A percentile compares a stretch with the other conserved stretches of the same genome.
phyloP scores from a whole-genome alignment of 2,797 vertebrate species.

The Megaceryle alcyon region DNA sequence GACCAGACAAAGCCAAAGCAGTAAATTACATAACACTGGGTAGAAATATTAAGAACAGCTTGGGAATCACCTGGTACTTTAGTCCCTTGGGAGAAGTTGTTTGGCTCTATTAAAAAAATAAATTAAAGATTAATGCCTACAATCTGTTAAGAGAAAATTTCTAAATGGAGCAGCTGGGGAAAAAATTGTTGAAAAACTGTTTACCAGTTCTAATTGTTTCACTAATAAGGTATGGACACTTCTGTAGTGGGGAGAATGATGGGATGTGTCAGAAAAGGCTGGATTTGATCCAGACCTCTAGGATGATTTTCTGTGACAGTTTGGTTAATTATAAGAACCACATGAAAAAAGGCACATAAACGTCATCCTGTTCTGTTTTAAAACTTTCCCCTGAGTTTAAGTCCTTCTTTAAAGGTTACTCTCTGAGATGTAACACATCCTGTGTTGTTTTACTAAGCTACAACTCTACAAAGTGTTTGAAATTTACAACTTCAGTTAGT shows the following conservation, averaged over 20 bases:
- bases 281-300: constrained; percentile 26
- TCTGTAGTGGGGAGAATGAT: background rate
- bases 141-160: background rate
- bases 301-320: constrained; percentile 42
- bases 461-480: constrained; percentile 51
- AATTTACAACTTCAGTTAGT: constrained; percentile 54
- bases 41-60: background rate
- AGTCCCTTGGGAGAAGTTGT: background rate
- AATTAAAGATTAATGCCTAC: background rate
- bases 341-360: constrained; percentile 35
- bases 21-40: background rate
- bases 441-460: constrained; percentile 29
- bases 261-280: background rate
- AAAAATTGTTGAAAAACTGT: constrained; percentile 10
- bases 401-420: constrained; percentile 38
- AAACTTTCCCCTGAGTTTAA: background rate
- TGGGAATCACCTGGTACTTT: background rate
- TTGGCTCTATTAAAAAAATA: background rate
- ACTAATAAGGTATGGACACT: background rate
- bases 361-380: constrained; percentile 34
- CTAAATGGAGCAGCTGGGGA: background rate
- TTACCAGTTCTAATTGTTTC: background rate
- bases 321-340: constrained; percentile 52
- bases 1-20: background rate
- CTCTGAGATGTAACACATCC: constrained; percentile 40